phyloP scores from a whole-genome alignment of 1,140 invertebrate genomes.

The Anagrus nilaparvatae region DNA sequence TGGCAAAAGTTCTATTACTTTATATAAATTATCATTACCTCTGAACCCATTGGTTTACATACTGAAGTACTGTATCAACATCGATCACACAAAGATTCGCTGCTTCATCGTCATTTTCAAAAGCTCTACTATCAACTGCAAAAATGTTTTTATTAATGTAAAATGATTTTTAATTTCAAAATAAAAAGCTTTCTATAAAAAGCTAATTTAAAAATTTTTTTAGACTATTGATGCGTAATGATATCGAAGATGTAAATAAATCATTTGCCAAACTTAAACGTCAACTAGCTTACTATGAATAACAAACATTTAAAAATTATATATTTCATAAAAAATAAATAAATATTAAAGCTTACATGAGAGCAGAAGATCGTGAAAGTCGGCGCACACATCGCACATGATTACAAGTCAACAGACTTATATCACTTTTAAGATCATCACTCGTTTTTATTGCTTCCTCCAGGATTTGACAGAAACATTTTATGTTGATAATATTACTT shows the following conservation, averaged over 20 bases:
- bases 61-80: constrained; percentile 37
- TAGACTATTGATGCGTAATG: too few species aligned
- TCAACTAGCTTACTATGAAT: too few species aligned
- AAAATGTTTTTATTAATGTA: constrained; percentile 6
- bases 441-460: constrained; percentile 23
- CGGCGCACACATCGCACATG: constrained; percentile 72
- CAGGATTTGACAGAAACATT: constrained; percentile 28
- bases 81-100: constrained; percentile 30
- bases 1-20: not conserved
- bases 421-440: too few species aligned
- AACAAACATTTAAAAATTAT: too few species aligned
- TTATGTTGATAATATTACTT: not conserved
- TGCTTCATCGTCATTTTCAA: constrained; percentile 35
- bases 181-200: too few species aligned
- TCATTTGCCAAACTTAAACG: too few species aligned
- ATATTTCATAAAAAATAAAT: constrained; percentile 1
- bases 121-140: constrained; percentile 36
- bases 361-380: constrained; percentile 65
- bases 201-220: too few species aligned
- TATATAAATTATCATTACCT: constrained; percentile 23
- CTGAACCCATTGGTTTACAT: constrained; percentile 41
- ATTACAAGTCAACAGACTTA: constrained; percentile 28
- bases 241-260: too few species aligned
- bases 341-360: constrained; percentile 52
- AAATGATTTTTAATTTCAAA: constrained; percentile 1